Conservation (phyloP, 2,113 vertebrate species). For the Periophthalmodon schlosseri region DNA sequence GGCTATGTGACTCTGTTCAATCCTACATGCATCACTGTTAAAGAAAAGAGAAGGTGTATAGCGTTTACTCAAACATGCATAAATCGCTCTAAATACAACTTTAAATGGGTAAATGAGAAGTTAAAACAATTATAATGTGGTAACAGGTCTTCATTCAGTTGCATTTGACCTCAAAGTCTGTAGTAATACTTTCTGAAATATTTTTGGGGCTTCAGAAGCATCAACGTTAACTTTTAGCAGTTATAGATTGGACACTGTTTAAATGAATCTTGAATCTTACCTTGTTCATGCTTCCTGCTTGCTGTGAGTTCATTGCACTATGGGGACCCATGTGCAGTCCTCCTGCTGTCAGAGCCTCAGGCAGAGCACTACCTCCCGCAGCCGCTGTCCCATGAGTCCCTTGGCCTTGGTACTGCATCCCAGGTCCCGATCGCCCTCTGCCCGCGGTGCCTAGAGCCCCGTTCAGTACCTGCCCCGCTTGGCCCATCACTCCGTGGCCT, state of each 20-base stretch:
- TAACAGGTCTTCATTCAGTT: too few species aligned
- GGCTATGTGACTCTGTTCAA: too few species aligned
- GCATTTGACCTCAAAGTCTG: too few species aligned
- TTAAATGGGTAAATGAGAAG: too few species aligned
- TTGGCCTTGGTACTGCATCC: constrained; percentile 88
- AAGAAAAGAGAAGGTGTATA: too few species aligned
- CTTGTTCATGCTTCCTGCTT: constrained; percentile 92
- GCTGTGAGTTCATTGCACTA: constrained; percentile 83
- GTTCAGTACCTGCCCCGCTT: constrained; percentile 92
- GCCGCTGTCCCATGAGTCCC: constrained; percentile 87
- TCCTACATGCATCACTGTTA: too few species aligned
- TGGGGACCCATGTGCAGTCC: constrained; percentile 86
- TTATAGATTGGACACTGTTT: background rate
- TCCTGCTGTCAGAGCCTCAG: constrained; percentile 92
- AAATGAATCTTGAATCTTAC: constrained; percentile 70
- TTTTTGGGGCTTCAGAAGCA: too few species aligned
- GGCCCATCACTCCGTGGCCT: constrained; percentile 87
- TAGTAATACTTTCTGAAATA: background rate
- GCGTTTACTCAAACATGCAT: too few species aligned
- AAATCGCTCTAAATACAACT: too few species aligned
- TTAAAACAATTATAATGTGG: too few species aligned
- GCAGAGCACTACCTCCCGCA: constrained; percentile 86
- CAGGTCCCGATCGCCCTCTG: constrained; percentile 84
- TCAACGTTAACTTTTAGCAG: background rate
- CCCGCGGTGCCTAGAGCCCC: constrained; percentile 87